Base-by-base conservation (phyloP, 2,888 invertebrate species). In the Micropterix aruncella region DNA sequence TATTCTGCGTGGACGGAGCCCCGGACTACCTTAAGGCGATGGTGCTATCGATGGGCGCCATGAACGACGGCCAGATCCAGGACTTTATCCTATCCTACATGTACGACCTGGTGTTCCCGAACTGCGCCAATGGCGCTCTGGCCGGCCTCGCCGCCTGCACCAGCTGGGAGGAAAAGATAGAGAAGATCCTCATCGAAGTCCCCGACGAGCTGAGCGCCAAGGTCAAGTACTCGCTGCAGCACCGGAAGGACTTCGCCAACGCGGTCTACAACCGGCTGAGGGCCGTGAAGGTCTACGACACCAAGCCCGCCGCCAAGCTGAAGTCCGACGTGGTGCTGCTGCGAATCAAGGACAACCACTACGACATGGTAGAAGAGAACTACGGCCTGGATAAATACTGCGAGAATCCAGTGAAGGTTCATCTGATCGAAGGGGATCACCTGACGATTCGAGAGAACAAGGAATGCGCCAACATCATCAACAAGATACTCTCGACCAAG, bases 371-470 rank as follows among this genome's bases (percentile, higher is more conserved):
- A 7, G 12, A 12, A 5, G 38, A 38, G 12, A 15, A 38, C 14
- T 38, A 38, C 14, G 38, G 38, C 5, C 15, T 74, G 12, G 48
- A 51, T 1, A 47, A 54, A 58, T 52, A 63, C 19, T 65, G 63
- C 17, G 56, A 55, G 27, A 55, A 61, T 3, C 59, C 57, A 7
- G 57, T 71, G 1, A 57, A 63, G 37, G 56, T 72, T 3, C 52
- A 59, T 45, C 55, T 56, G n/a, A 54, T 66, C 5, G 66, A 70
- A 16, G 75, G 75, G 27, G 66, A 71, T 51, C 75, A 75, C 51
- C 47, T 59, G 1, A 62, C 70, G 1, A 65, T 75, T 41, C 48
- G 74, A 44, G 60, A 68, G 9, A 65, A 61, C 47, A 44, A 51
- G 7, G 60, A 61, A 50, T 50, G 65, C 18, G 63, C 66, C 2